Evolutionary conservation across 2,797 vertebrate species (phyloP).

Genomic region (Morus bassanus): DNA sequence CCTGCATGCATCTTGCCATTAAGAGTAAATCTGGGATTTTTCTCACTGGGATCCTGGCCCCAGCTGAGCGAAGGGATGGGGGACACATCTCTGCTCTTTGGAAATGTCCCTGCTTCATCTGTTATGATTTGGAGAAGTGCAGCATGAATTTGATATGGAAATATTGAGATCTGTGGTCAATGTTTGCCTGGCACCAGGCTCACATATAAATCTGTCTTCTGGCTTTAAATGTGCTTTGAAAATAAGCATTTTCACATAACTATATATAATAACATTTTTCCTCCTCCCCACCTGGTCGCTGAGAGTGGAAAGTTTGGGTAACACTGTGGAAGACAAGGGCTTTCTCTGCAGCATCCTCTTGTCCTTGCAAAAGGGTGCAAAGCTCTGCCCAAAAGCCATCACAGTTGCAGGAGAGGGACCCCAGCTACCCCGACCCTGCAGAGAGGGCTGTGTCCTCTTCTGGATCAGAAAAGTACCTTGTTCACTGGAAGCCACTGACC

Average conservation of each 20-base stretch:
- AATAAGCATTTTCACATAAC: background rate
- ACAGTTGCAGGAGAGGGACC: background rate
- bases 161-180: background rate
- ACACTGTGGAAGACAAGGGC: background rate
- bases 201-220: background rate
- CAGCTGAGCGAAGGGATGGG: background rate
- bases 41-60: background rate
- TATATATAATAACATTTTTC: background rate
- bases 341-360: background rate
- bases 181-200: background rate
- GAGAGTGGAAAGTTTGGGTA: background rate
- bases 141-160: background rate
- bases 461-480: background rate
- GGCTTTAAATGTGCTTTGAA: background rate
- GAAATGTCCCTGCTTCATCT: background rate
- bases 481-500: fast-evolving
- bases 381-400: background rate
- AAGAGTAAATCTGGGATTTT: background rate
- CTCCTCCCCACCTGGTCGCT: background rate
- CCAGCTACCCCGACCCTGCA: no score
- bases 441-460: background rate
- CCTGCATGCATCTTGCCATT: fast-evolving
- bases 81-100: background rate
- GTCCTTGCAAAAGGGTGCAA: background rate
- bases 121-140: background rate